Evolutionary conservation across 2,888 invertebrate genomes (phyloP).

Genomic region (Fragum sueziense): DNA sequence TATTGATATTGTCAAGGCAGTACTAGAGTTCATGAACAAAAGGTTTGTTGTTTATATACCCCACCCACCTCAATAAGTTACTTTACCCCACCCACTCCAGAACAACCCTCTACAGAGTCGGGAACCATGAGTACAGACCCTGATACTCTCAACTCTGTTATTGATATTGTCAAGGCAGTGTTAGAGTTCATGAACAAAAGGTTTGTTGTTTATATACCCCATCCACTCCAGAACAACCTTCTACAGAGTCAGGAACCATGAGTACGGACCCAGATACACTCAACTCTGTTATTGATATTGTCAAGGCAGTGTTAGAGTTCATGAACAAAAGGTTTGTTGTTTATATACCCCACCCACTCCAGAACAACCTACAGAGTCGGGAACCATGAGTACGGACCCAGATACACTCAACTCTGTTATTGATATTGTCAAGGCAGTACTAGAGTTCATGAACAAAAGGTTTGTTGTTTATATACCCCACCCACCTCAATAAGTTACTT

Average conservation of each 20-base stretch:
- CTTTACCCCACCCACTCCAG: constrained; percentile 68
- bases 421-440: constrained; percentile 94
- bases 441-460: constrained; percentile 92
- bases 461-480: too few species aligned
- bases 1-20: constrained; percentile 92
- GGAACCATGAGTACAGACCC: constrained; percentile 67
- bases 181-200: constrained; percentile 92
- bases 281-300: constrained; percentile 86
- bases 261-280: constrained; percentile 75
- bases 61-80: too few species aligned
- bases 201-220: constrained; percentile 77
- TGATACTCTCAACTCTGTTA: constrained; percentile 74
- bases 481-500: too few species aligned
- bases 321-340: constrained; percentile 88
- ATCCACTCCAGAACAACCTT: constrained; percentile 64
- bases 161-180: constrained; percentile 93
- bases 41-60: too few species aligned
- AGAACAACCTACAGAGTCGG: constrained; percentile 62
- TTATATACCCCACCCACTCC: constrained; percentile 67
- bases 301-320: constrained; percentile 95
- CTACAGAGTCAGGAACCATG: constrained; percentile 47
- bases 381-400: constrained; percentile 66
- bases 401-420: constrained; percentile 76
- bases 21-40: constrained; percentile 94
- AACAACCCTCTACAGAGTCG: constrained; percentile 60